Percentiles rank a stretch among this genome's conserved stretches.
These are phyloP conservation scores for Protophormia terraenovae DNA, from an alignment of 2,888 invertebrate species.

Conservation along the genomic window DNA sequence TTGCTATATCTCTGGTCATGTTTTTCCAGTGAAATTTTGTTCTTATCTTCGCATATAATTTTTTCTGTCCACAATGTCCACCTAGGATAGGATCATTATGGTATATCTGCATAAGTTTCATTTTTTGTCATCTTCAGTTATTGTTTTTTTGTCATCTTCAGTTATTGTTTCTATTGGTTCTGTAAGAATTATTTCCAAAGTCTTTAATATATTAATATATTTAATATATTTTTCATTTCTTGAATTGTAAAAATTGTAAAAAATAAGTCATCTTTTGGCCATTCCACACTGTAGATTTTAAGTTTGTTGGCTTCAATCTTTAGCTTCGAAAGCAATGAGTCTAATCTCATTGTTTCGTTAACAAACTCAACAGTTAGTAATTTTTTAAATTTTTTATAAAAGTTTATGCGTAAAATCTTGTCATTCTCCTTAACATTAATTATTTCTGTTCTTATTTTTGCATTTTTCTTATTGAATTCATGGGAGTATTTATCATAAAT, in stretches of 20 bases:
- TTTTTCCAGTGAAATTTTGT: slow-evolving; percentile 12
- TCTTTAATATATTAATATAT: background rate
- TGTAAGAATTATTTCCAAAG: slow-evolving; percentile 6
- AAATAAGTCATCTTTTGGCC: background rate
- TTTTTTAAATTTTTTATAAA: slow-evolving; percentile 30
- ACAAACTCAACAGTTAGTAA: background rate
- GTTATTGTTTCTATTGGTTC: slow-evolving; percentile 27
- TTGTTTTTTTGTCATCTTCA: background rate
- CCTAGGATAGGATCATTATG: slow-evolving; percentile 1
- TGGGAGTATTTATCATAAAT: too few relatives aligned
- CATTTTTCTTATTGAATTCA: background rate
- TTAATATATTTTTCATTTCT: background rate
- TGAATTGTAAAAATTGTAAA: background rate
- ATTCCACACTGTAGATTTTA: slow-evolving; percentile 7
- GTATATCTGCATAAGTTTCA: slow-evolving; percentile 22
- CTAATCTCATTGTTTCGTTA: slow-evolving; percentile 40
- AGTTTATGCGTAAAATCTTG: background rate
- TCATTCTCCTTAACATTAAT: background rate
- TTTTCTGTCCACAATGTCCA: slow-evolving; percentile 4
- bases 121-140: background rate
- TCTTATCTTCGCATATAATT: background rate
- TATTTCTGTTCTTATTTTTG: slow-evolving; percentile 18
- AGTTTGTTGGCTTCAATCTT: slow-evolving; percentile 24
- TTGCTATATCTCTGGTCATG: slow-evolving; percentile 2
- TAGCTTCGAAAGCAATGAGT: slow-evolving; percentile 43